Conservation (phyloP, 2,797 vertebrate species). For the Rhynchotus rufescens region DNA sequence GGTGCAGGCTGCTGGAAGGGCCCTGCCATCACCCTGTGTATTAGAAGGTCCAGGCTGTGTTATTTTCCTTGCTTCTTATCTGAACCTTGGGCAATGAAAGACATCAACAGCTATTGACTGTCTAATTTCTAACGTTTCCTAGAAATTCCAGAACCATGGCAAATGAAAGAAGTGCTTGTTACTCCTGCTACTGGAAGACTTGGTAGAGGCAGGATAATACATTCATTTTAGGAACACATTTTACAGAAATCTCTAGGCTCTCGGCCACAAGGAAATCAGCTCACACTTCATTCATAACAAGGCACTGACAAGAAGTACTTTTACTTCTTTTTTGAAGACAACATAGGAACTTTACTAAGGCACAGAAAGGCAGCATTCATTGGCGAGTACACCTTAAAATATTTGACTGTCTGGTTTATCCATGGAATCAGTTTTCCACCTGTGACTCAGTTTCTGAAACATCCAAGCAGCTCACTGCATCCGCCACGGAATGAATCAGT, state of each 20-base stretch:
- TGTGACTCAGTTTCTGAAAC: neutral
- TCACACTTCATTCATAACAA: neutral
- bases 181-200: conserved; percentile 25
- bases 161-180: neutral
- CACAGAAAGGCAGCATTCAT: neutral
- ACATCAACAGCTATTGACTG: conserved; percentile 22
- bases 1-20: neutral
- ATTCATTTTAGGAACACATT: neutral
- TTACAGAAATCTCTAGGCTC: neutral
- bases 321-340: neutral
- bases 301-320: neutral
- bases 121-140: conserved; percentile 39
- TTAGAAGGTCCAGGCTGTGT: neutral
- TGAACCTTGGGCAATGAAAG: neutral
- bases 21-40: neutral
- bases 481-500: neutral
- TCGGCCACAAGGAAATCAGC: neutral
- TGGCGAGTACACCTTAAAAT: neutral
- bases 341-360: neutral
- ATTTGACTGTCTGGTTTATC: neutral
- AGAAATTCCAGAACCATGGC: neutral
- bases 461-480: neutral
- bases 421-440: neutral
- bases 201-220: neutral
- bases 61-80: neutral